Evolutionary conservation across 2,113 vertebrate genomes (phyloP).

Genomic region (Electrona antarctica): DNA sequence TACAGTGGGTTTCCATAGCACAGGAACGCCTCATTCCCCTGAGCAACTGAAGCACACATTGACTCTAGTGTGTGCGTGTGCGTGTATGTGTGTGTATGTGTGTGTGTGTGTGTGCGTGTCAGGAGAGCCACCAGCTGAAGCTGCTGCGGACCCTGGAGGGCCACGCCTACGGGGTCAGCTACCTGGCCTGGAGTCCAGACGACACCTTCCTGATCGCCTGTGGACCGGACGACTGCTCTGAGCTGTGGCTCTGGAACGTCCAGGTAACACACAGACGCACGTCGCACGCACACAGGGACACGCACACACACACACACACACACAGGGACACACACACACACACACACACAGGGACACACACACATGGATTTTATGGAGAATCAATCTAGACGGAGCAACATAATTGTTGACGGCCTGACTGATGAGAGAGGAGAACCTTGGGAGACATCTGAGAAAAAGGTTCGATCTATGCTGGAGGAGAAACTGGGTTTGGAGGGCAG

Average conservation of each 20-base stretch:
- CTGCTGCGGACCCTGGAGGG: conserved; percentile 95
- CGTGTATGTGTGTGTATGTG: too few relatives aligned
- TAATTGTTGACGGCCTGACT: neutral
- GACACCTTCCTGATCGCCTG: conserved; percentile 97
- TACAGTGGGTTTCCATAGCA: too few relatives aligned
- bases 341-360: too few relatives aligned
- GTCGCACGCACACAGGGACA: too few relatives aligned
- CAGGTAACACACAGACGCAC: conserved; percentile 84
- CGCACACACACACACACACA: neutral
- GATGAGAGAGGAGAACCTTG: neutral
- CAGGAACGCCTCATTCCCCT: too few relatives aligned
- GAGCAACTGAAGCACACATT: too few relatives aligned
- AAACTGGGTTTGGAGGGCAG: neutral
- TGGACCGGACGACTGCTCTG: conserved; percentile 98
- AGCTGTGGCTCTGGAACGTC: conserved; percentile 99
- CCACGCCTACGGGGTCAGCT: conserved; percentile 96
- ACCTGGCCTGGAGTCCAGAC: conserved; percentile 98
- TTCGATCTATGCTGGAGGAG: neutral
- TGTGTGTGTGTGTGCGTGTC: neutral
- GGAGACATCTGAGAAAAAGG: neutral
- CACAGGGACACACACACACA: too few relatives aligned
- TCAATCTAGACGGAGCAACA: neutral
- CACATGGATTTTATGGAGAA: conserved; percentile 2
- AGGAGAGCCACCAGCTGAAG: conserved; percentile 98
- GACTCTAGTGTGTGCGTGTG: too few relatives aligned